Conservation (phyloP, 2,113 vertebrate species). For the Suricata suricatta region DNA sequence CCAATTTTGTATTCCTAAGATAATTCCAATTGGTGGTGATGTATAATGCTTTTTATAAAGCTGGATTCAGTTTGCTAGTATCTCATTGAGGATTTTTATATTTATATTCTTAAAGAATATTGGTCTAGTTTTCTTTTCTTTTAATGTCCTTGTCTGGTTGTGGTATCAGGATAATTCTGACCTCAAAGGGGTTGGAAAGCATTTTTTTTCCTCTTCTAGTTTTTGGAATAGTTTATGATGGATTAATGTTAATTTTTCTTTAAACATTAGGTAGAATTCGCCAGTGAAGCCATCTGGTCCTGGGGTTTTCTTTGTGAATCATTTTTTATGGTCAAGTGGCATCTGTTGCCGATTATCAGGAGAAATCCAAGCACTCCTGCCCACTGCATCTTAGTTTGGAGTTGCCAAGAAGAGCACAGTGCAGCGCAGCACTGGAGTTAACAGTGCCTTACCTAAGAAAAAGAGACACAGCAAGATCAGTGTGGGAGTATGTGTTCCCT, state of each 20-base stretch:
- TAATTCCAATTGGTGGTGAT: not conserved
- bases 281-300: not conserved
- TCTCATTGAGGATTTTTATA: not conserved
- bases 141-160: not conserved
- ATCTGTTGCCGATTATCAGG: not conserved
- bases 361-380: not conserved
- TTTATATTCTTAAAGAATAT: not conserved
- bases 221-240: conserved; percentile 31
- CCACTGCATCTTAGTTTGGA: not conserved
- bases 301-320: not conserved
- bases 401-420: not conserved
- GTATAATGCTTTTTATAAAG: not conserved
- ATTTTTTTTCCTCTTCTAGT: not conserved
- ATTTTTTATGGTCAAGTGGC: conserved; percentile 8
- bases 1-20: not conserved
- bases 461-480: not conserved
- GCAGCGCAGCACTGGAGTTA: not conserved
- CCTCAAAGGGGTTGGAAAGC: not conserved
- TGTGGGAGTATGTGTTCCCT: not conserved
- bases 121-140: not conserved
- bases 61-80: not conserved
- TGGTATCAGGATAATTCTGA: not conserved
- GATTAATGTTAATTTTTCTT: conserved; percentile 18
- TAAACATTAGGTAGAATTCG: conserved; percentile 1
- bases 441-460: not conserved